Base-by-base conservation (phyloP, 2,888 invertebrate species). In the Matsumyia berberina region DNA sequence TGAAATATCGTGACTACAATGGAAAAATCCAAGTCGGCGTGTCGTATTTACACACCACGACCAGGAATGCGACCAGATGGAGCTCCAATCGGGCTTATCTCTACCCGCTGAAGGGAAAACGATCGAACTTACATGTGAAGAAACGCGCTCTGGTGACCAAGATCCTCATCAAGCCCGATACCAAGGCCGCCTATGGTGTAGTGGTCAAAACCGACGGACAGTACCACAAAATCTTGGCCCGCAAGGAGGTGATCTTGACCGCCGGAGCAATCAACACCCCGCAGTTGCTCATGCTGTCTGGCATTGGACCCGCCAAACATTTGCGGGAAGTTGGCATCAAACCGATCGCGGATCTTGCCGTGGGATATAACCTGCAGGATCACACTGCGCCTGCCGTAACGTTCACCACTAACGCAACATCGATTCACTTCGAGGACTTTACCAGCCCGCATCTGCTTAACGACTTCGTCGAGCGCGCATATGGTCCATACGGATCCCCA, bases 221-320 rank as follows among this genome's bases (percentile, higher is more conserved):
- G 70, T 90, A 89, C 49, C 90, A 91, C 33, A 90, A 91, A 53
- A 93, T 94, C 0, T 89, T 88, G 70, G 95, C 95, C 0, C 92
- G 93, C 49, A 94, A 93, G 87, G 96, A 96, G 91, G 94, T 97
- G 0, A 94, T 97, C 70, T 86, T 96, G 2, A 94, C 95, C 8
- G 96, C 95, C 1, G 97, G 97, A 0, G 94, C 96, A 0, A 94
- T 97, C 74, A 96, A 96, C 87, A 94, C 95, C 0, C 96, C 97
- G 0, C 97, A 97, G 89, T 90, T 97, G 7, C 93, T 97, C 5
- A 95, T 97, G 96, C 90, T 96, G 15, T 96, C 95, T 0, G 96
- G 96, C 1, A 91, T 96, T 7, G 95, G 95, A 1, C 95, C 94
- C 0, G 92, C 91, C n/a, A 90, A 93, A 53, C 94, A 95, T 86